A percentile compares a stretch with the other conserved stretches of the same genome.
phyloP scores from a whole-genome alignment of 2,113 vertebrate species.

The Alaudala cheleensis region DNA sequence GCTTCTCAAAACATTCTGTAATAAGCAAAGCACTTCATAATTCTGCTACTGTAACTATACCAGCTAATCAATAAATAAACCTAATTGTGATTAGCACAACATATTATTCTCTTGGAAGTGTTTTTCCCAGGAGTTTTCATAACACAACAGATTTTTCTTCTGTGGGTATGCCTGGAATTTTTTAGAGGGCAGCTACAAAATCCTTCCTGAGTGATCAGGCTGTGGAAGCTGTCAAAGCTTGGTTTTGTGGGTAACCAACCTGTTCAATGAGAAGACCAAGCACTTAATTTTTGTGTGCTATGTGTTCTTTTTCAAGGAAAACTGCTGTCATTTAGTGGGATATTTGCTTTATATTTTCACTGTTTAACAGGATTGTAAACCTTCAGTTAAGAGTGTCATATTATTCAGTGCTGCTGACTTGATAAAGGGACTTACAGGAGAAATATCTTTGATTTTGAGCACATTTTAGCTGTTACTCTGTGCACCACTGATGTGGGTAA shows the following conservation, averaged over 20 bases:
- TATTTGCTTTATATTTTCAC: neutral
- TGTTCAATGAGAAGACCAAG: conserved; percentile 34
- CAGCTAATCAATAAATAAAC: neutral
- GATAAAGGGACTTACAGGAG: neutral
- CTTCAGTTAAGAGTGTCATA: neutral
- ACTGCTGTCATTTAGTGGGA: neutral
- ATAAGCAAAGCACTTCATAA: neutral
- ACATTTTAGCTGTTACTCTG: neutral
- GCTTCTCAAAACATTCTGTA: neutral
- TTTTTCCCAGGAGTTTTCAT: neutral
- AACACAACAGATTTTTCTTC: neutral
- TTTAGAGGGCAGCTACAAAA: conserved; percentile 38
- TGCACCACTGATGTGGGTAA: neutral
- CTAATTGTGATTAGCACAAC: neutral
- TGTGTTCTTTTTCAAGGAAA: conserved; percentile 27
- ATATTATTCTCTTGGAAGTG: neutral
- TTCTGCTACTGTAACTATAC: neutral
- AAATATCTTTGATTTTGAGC: neutral
- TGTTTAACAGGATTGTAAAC: neutral
- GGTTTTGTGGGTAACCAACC: conserved; percentile 59
- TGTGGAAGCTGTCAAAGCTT: conserved; percentile 43
- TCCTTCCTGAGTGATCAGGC: conserved; percentile 22
- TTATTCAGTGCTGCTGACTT: neutral
- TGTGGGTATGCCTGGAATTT: conserved; percentile 34
- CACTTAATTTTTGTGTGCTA: conserved; percentile 30